phyloP scores from a whole-genome alignment of 2,797 vertebrate genomes.

The Pipistrellus pygmaeus region DNA sequence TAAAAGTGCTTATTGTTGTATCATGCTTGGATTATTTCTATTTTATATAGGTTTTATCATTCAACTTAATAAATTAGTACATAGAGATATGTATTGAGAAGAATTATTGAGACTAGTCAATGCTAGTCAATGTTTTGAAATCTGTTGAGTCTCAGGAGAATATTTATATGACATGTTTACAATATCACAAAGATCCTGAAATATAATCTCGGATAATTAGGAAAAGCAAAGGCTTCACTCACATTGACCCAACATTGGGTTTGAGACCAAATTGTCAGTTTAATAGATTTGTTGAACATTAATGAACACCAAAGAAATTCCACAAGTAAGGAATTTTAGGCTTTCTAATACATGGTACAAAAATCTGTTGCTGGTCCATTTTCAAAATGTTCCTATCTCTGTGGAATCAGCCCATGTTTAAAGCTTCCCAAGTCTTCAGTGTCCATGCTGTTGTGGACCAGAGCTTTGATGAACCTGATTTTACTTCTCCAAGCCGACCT shows the following conservation, averaged over 20 bases:
- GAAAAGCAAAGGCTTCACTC: not conserved
- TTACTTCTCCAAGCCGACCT: not conserved
- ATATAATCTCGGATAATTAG: not conserved
- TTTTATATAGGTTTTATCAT: not conserved
- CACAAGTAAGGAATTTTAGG: not conserved
- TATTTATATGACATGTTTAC: not conserved
- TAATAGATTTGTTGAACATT: not conserved
- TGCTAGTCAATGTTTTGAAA: not conserved
- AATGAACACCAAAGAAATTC: not conserved
- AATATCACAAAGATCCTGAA: not conserved
- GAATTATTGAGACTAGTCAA: not conserved
- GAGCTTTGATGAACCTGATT: not conserved
- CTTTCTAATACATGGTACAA: not conserved
- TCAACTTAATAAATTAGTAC: not conserved
- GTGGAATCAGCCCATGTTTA: not conserved
- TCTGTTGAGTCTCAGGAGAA: not conserved
- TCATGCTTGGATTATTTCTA: not conserved
- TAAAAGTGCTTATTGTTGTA: not conserved
- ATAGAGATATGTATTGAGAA: not conserved
- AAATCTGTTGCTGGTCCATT: not conserved
- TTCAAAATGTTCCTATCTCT: not conserved
- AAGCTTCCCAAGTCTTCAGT: not conserved
- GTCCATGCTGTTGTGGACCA: not conserved
- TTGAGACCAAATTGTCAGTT: not conserved
- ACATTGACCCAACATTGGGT: not conserved